Evolutionary conservation across 2,888 invertebrate species (phyloP).

Genomic region (Taenaris catops): DNA sequence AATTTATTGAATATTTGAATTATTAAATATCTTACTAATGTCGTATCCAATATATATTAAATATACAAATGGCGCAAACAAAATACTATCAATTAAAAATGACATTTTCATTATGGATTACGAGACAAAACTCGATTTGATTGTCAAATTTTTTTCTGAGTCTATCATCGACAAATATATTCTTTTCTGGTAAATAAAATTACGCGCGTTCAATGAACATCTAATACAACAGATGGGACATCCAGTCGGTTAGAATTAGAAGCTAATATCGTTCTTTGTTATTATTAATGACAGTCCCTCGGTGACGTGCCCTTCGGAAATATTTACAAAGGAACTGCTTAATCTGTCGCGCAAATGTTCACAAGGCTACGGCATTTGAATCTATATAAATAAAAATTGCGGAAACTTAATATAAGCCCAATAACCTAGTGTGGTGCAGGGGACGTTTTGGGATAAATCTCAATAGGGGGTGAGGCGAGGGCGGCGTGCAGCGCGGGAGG

Average conservation of each 20-base stretch:
- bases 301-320: slow-evolving; percentile 56
- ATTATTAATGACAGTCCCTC: slow-evolving; percentile 58
- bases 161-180: too few species aligned
- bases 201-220: slow-evolving; percentile 1
- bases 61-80: too few species aligned
- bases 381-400: slow-evolving; percentile 72
- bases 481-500: slow-evolving; percentile 52
- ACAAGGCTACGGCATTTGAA: slow-evolving; percentile 40
- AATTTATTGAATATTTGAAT: too few species aligned
- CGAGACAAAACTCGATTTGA: too few species aligned
- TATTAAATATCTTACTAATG: too few species aligned
- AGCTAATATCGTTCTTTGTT: slow-evolving; percentile 59
- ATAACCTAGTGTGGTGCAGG: slow-evolving; percentile 70
- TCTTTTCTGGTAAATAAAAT: not conserved
- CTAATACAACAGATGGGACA: slow-evolving; percentile 54
- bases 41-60: too few species aligned
- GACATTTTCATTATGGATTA: too few species aligned
- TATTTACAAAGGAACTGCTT: slow-evolving; percentile 58
- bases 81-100: too few species aligned
- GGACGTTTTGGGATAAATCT: slow-evolving; percentile 73
- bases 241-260: slow-evolving; percentile 43
- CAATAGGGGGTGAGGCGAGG: slow-evolving; percentile 67
- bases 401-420: slow-evolving; percentile 79
- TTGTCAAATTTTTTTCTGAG: too few species aligned
- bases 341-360: slow-evolving; percentile 54